Base-by-base conservation (phyloP, 2,888 invertebrate species). In the Drosophila antonietae region DNA sequence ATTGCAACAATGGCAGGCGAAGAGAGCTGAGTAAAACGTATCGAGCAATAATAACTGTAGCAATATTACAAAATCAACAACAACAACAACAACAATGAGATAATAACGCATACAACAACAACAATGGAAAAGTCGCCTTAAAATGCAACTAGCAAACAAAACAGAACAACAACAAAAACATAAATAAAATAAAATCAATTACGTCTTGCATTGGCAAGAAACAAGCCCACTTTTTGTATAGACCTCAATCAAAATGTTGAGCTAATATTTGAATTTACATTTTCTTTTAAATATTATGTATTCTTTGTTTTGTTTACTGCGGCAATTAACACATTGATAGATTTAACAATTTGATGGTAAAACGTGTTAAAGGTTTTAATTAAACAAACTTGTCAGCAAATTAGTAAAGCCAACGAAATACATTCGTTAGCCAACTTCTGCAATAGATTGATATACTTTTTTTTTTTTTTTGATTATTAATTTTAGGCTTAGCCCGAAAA, bases 21-120 rank as follows among this genome's bases (percentile, higher is more conserved):
- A 66, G 71, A 61, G 80, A 73, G 70, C 77, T 77, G 78, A 77
- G 73, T 70, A 86, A 81, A 88, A 74, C 75, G 80, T 73, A 78
- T 77, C 80, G 68, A 43, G 88, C 75, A 83, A 85, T 83, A 83
- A 88, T 88, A 83, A 88, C 86, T 83, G 81, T 83, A 78, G 88
- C 81, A 78, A 80, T 85, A 88, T 88, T 88, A 86, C 88, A 78
- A 88, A 83, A 88, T 86, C 86, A 37, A 46, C 81, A 51, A 70
- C 28, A 28, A 61, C 20, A 43, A 49, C 81, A 51, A 74, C 28
- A 76, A 78, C 75, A 78, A 73, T 65, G 57, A 60, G 78, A 78
- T 65, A 78, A 77, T 72, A 77, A 77, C 55, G 60, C 60, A 55
- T 47, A 59, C 20, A 72, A 62, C 49, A 33, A 41, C 51, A 70